Evolutionary conservation across 2,888 invertebrate genomes (phyloP), one percentile per base, ranked within the genome.

Genomic region (Syrista parreyssii): DNA sequence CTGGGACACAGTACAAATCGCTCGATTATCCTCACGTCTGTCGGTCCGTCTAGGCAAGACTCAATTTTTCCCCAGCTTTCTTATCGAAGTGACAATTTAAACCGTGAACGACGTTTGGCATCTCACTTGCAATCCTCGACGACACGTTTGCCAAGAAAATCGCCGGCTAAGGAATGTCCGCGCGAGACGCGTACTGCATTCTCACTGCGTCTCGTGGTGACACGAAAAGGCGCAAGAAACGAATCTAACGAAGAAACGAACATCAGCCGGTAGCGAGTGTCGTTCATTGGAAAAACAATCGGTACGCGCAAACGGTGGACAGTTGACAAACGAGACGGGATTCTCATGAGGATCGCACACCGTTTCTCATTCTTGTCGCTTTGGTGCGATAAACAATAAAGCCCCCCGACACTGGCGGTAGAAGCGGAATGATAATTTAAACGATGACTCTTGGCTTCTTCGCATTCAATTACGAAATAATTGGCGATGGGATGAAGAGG

Each of bases 391-490:
- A 86, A 86, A 86, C 86, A 85, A 84, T 85, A 83, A 84, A 79
- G 55, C 68, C 74, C 40, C 0, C 40, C 74, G 35, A 68, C 33
- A 69, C 71, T 79, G 80, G 82, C 78, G 80, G 79, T 85, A 82
- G 82, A 80, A 82, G 81, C 55, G 81, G 89, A 89, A 90, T 87
- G 89, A 90, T 90, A 89, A 90, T 90, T 90, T 90, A 89, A 90
- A 89, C 89, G 89, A 89, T 89, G 90, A 90, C 90, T 90, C 87
- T 89, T 84, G 83, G 86, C 86, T 89, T 88, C 87, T 87, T 86
- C 86, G 86, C 87, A 89, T 90, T 90, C 90, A 90, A 90, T 90
- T 90, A 90, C 90, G 87, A 86, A 89, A 89, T 89, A 90, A 90
- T 89, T 89, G 90, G 87, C 87, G 87, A 80, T 81, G 81, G 83